These are phyloP conservation scores for Drosophila malerkotliana DNA, from an alignment of 1,140 invertebrate genomes.

Conservation along the genomic window DNA sequence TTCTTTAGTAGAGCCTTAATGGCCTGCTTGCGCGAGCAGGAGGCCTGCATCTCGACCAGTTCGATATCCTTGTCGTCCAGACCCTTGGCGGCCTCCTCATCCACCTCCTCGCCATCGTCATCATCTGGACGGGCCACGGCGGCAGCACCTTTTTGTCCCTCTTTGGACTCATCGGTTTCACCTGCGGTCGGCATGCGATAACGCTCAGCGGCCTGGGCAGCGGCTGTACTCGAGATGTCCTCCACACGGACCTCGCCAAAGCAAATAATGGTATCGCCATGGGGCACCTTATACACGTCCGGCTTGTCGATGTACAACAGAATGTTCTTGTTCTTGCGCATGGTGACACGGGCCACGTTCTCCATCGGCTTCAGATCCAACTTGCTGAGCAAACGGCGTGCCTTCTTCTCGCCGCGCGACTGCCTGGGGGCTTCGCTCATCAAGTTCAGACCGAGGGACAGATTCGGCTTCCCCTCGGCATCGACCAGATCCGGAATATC, in stretches of 20 bases:
- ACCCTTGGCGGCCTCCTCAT: neutral
- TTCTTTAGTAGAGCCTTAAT: slow-evolving; percentile 55
- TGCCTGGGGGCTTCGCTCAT: neutral
- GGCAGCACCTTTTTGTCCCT: neutral
- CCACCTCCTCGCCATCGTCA: slow-evolving; percentile 2
- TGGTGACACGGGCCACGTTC: slow-evolving; percentile 53
- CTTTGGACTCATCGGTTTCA: neutral
- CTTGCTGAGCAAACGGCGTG: slow-evolving; percentile 59
- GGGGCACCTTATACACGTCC: slow-evolving; percentile 50
- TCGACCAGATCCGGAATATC: slow-evolving; percentile 14
- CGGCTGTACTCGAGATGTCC: slow-evolving; percentile 38
- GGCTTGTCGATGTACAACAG: slow-evolving; percentile 54
- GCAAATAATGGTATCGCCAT: slow-evolving; percentile 45
- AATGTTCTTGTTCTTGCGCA: slow-evolving; percentile 62
- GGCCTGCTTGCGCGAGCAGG: slow-evolving; percentile 52
- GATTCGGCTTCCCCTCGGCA: neutral
- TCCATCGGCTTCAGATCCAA: slow-evolving; percentile 51
- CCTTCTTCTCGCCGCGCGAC: slow-evolving; percentile 67
- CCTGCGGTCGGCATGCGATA: slow-evolving; percentile 4
- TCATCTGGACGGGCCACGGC: slow-evolving; percentile 3
- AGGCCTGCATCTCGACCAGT: slow-evolving; percentile 60
- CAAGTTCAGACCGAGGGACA: neutral
- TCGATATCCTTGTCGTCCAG: slow-evolving; percentile 66
- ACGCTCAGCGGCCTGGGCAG: slow-evolving; percentile 44
- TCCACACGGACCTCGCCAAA: slow-evolving; percentile 58